These are phyloP conservation scores for Aradus depressus DNA, from an alignment of 2,888 invertebrate genomes.

Conservation along the genomic window DNA sequence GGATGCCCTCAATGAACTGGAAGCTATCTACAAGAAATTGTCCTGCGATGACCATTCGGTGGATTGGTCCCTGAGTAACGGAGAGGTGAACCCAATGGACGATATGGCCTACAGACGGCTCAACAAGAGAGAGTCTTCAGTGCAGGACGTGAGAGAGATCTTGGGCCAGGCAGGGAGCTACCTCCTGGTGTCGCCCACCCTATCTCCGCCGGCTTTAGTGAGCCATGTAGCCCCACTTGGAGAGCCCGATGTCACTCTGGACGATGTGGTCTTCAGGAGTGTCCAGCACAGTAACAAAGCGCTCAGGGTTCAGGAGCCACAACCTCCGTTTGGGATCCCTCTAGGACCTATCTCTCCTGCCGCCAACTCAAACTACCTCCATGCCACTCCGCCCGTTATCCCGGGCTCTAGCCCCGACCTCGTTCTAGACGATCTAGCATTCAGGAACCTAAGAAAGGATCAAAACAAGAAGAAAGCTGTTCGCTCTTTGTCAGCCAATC, in stretches of 20 bases:
- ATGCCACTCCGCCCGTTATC: slow-evolving; percentile 49
- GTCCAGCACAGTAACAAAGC: slow-evolving; percentile 64
- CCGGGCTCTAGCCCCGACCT: slow-evolving; percentile 61
- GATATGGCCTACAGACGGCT: slow-evolving; percentile 71
- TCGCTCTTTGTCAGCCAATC: slow-evolving; percentile 71
- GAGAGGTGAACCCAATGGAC: slow-evolving; percentile 56
- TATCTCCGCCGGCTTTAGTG: slow-evolving; percentile 34
- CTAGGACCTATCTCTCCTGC: slow-evolving; percentile 70
- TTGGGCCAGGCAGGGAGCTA: slow-evolving; percentile 50
- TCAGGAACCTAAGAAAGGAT: slow-evolving; percentile 73
- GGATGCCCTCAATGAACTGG: slow-evolving; percentile 78
- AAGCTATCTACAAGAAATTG: slow-evolving; percentile 81
- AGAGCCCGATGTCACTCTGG: slow-evolving; percentile 70
- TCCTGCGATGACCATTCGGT: slow-evolving; percentile 72
- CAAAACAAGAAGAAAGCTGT: slow-evolving; percentile 52
- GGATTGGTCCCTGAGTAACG: slow-evolving; percentile 33
- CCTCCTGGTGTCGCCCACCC: slow-evolving; percentile 55
- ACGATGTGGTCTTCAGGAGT: slow-evolving; percentile 74
- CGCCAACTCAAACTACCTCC: slow-evolving; percentile 72
- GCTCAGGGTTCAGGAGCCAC: slow-evolving; percentile 59
- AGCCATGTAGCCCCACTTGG: slow-evolving; percentile 26
- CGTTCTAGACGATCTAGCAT: slow-evolving; percentile 78
- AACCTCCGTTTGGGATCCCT: slow-evolving; percentile 85
- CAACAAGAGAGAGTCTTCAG: slow-evolving; percentile 48
- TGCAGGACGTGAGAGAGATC: slow-evolving; percentile 39